Conservation (phyloP, 2,797 vertebrate species). For the Oryzias dopingdopingensis region DNA sequence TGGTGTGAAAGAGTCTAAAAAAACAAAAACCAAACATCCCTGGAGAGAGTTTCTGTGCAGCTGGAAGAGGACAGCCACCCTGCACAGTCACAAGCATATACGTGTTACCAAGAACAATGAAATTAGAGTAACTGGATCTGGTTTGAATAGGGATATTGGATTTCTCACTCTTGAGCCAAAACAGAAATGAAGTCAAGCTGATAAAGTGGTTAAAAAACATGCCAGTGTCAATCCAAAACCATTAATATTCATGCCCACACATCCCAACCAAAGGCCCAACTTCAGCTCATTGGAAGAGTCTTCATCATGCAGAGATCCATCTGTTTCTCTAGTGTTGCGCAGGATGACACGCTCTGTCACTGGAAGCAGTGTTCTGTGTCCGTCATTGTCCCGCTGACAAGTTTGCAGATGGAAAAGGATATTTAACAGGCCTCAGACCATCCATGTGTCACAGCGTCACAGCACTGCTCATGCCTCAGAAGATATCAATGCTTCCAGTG, state of each 20-base stretch:
- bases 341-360: slow-evolving; percentile 47
- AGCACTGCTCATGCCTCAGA: slow-evolving; percentile 49
- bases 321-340: slow-evolving; percentile 70
- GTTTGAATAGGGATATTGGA: slow-evolving; percentile 50
- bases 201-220: slow-evolving; percentile 1
- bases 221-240: background rate
- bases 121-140: slow-evolving; percentile 54
- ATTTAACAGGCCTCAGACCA: slow-evolving; percentile 75
- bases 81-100: slow-evolving; percentile 51
- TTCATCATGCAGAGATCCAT: slow-evolving; percentile 42
- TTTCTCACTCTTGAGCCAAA: slow-evolving; percentile 27
- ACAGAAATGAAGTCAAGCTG: background rate
- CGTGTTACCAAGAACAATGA: slow-evolving; percentile 56
- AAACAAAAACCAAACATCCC: slow-evolving; percentile 68
- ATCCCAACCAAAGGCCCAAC: slow-evolving; percentile 1
- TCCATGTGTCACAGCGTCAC: slow-evolving; percentile 67
- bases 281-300: slow-evolving; percentile 44
- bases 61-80: slow-evolving; percentile 64
- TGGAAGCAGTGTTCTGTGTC: slow-evolving; percentile 70
- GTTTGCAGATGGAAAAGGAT: slow-evolving; percentile 77
- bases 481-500: slow-evolving; percentile 50
- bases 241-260: slow-evolving; percentile 2
- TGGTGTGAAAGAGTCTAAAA: slow-evolving; percentile 66
- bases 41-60: slow-evolving; percentile 55
- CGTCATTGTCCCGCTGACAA: slow-evolving; percentile 76